A percentile compares a stretch with the other conserved stretches of the same genome.
Conservation (phyloP, 2,888 invertebrate species). For the Seira musarum region DNA sequence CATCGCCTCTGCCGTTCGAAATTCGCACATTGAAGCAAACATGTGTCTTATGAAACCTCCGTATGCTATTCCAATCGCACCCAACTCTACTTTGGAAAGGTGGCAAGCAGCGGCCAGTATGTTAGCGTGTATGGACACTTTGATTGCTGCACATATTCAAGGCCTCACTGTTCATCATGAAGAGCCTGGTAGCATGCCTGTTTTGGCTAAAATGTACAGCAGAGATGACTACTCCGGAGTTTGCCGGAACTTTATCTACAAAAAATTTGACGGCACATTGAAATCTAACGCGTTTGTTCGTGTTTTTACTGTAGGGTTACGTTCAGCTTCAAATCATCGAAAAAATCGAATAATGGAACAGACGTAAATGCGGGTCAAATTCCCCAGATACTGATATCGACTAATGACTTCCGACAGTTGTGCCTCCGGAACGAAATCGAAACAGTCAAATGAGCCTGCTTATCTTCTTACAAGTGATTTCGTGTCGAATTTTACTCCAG, state of each 20-base stretch:
- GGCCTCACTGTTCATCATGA: slow-evolving; percentile 75
- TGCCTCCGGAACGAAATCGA: slow-evolving; percentile 75
- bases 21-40: slow-evolving; percentile 59
- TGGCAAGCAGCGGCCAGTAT: slow-evolving; percentile 86
- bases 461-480: slow-evolving; percentile 89
- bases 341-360: slow-evolving; percentile 98
- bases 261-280: too few relatives aligned
- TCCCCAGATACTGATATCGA: slow-evolving; percentile 88
- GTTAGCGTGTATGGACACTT: slow-evolving; percentile 89
- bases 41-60: slow-evolving; percentile 70
- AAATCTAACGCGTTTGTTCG: too few relatives aligned
- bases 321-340: slow-evolving; percentile 97
- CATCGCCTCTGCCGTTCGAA: slow-evolving; percentile 81
- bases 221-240: slow-evolving; percentile 88
- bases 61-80: slow-evolving; percentile 69
- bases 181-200: slow-evolving; percentile 71
- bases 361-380: slow-evolving; percentile 99
- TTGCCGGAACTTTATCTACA: too few relatives aligned
- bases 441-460: slow-evolving; percentile 81
- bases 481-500: slow-evolving; percentile 87
- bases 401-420: slow-evolving; percentile 81
- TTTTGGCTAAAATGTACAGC: slow-evolving; percentile 77
- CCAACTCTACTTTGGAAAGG: slow-evolving; percentile 68
- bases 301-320: slow-evolving; percentile 92
- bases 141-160: slow-evolving; percentile 83